Evolutionary conservation across 2,888 invertebrate species (phyloP), one percentile per base, ranked within the genome.

Genomic region (Eudasyphora cyanicolor): DNA sequence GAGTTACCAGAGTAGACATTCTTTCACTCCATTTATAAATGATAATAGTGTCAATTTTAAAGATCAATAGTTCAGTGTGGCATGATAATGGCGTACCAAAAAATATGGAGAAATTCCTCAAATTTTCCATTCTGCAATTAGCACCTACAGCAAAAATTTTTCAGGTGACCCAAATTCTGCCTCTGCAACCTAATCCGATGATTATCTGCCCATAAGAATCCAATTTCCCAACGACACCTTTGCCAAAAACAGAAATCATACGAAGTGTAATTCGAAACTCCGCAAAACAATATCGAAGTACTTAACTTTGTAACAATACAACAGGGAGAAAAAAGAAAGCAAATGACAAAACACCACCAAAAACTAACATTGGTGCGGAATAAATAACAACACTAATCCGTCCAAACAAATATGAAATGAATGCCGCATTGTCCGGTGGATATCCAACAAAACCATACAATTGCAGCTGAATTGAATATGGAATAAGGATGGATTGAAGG

Each of bases 171-270:
- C 2, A 8, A 29, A 24, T 21, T 60, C 12, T 21, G 6, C 12
- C 38, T 24, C 7, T 17, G 73, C 24, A 57, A 60, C 73, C 73
- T 57, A 73, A 73, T 57, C 73, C 57, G 73, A 73, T 42, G 73
- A 60, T 73, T 73, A 60, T 60, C 73, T 60, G 14, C 17, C 35
- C 57, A 60, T 24, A 12, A 4, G 57, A 57, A 73, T 73, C 57
- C 38, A 45, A 60, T 73, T 73, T 57, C 27, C 14, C 14, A 14
- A 35, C 73, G 60, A 60, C 73, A 73, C 73, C 73, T 73, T 73
- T 73, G 27, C 24, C 4, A 67, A 67, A 67, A 67, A 42, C n/a
- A n/a, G 21, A 62, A 62, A 32, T 10, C 24, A 19, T 21, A 64
- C 35, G 8, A 8, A 57, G 6, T 73, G 73, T n/a, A 60, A 73